Percentiles rank a stretch among this genome's conserved stretches.
These are phyloP conservation scores for Hypothenemus hampei DNA, from an alignment of 1,140 invertebrate species.

Conservation along the genomic window DNA sequence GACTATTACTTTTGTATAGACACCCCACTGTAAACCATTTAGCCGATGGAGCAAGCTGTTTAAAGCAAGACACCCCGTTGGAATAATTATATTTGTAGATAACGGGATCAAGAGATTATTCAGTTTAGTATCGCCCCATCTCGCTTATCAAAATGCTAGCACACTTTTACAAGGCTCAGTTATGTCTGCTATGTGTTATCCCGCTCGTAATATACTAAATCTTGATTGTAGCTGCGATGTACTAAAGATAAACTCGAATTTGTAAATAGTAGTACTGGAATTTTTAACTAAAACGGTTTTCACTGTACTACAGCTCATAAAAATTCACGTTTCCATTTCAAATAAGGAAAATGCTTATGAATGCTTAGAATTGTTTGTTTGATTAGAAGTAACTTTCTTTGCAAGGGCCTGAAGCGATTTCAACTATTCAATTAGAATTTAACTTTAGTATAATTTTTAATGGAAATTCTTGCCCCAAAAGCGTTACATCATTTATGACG, in stretches of 20 bases:
- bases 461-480: not conserved
- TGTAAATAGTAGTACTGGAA: no score
- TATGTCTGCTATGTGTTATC: constrained; percentile 33
- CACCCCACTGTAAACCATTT: constrained; percentile 14
- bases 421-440: no score
- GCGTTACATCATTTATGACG: constrained; percentile 18
- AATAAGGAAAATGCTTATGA: no score
- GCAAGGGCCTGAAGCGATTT: no score
- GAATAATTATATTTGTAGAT: constrained; percentile 48
- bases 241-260: no score
- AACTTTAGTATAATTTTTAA: not conserved
- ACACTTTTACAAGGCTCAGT: constrained; percentile 40
- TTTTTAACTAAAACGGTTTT: no score
- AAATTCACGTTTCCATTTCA: no score
- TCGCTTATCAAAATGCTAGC: constrained; percentile 43
- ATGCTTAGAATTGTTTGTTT: no score
- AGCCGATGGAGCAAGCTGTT: constrained; percentile 45
- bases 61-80: constrained; percentile 47
- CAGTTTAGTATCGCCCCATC: constrained; percentile 43
- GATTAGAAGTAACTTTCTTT: no score
- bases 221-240: constrained; percentile 33
- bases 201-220: constrained; percentile 32
- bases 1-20: no score
- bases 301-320: no score
- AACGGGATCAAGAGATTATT: constrained; percentile 47